Evolutionary conservation across 1,140 invertebrate species (phyloP), one percentile per base, ranked within the genome.

Genomic region (Trichonephila inaurata): DNA sequence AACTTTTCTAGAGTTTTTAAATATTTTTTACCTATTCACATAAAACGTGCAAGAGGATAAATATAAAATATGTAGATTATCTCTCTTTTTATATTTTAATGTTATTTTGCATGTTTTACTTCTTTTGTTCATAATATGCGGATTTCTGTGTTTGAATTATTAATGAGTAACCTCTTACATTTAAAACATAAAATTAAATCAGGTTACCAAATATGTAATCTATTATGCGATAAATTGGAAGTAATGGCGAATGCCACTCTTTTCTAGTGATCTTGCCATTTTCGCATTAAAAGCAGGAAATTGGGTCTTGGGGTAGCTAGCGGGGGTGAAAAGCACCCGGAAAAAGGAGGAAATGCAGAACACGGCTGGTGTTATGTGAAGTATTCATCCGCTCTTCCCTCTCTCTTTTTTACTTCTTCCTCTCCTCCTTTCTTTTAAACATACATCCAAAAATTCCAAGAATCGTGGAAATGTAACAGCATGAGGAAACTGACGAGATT

Each of bases 271-370:
- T 33, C 33, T 3, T 33, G 10, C 72, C 72, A 40, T 77, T 8
- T 77, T 77, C 72, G 33, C 14, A 40, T 64, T 44, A 81, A 90
- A 62, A 81, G 18, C 44, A 90, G 89, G 89, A 90, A 90, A 81
- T 61, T 24, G 51, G n/a, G 58, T n/a, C 21, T 24, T 4, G 40
- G n/a, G 19, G 62, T 89, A 51, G 61, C 19, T 40, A 33, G 61
- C 19, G 85, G 58, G 58, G 85, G 85, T 87, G 28, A 85, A 85
- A 33, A 28, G 44, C n/a, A 5, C 82, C 0, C 24, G 58, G 58
- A 24, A 24, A 62, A 8, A 58, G 87, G n/a, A n/a, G 72, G 69
- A 33, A 60, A 44, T 44, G 5, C 10, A 89, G 28, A 89, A 58
- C 19, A 21, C 21, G 28, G 82, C 8, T 33, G 24, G 51, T 16